A percentile compares a stretch with the other conserved stretches of the same genome.
Evolutionary conservation across 2,113 vertebrate genomes (phyloP).

Genomic region (Mola mola): DNA sequence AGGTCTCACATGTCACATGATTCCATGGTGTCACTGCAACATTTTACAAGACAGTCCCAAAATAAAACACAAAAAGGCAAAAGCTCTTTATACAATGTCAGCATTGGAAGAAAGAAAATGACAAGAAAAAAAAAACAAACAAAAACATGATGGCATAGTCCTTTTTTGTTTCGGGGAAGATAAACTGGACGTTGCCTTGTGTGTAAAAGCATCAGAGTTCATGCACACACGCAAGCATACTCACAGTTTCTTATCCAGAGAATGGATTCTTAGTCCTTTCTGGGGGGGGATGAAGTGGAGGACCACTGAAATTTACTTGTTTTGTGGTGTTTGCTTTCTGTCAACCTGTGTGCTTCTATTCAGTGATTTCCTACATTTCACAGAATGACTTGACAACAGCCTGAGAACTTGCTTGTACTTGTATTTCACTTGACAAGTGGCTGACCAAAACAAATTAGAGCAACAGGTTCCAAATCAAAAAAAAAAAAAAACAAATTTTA

Average conservation of each 20-base stretch:
- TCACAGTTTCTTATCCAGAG: conserved; percentile 52
- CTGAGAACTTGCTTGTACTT: conserved; percentile 56
- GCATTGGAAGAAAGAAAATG: conserved; percentile 48
- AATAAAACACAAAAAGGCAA: conserved; percentile 71
- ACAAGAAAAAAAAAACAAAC: conserved; percentile 59
- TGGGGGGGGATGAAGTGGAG: conserved; percentile 37
- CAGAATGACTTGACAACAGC: conserved; percentile 60
- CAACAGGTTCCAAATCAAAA: conserved; percentile 25
- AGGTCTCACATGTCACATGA: conserved; percentile 57
- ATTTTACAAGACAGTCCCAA: conserved; percentile 61
- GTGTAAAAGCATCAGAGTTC: conserved; percentile 74
- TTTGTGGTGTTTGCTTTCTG: conserved; percentile 21
- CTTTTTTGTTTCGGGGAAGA: conserved; percentile 75
- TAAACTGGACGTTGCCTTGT: conserved; percentile 77
- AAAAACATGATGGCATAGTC: conserved; percentile 81
- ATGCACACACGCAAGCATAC: conserved; percentile 58
- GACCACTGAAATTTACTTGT: conserved; percentile 19
- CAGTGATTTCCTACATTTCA: conserved; percentile 67
- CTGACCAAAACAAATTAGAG: conserved; percentile 29
- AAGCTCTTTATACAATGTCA: conserved; percentile 75
- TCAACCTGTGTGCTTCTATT: conserved; percentile 29
- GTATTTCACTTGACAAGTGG: conserved; percentile 22
- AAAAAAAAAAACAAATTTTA: conserved; percentile 3
- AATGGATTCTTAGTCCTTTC: conserved; percentile 46
- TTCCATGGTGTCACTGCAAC: conserved; percentile 67